Evolutionary conservation across 2,797 vertebrate genomes (phyloP).

Genomic region (Iguana delicatissima): DNA sequence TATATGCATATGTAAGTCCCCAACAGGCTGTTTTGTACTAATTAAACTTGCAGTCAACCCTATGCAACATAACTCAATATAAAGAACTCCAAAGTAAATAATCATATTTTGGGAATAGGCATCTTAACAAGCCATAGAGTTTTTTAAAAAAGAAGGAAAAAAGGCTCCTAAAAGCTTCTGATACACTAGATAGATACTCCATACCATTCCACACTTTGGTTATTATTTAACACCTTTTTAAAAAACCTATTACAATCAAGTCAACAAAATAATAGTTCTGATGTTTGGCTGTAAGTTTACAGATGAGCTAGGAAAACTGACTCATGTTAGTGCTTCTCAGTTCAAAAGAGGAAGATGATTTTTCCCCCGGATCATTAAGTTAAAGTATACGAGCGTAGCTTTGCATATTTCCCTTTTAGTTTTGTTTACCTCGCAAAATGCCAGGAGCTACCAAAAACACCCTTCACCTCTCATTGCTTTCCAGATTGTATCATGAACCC

Average conservation of each 20-base stretch:
- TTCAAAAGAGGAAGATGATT: not conserved
- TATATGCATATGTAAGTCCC: too few relatives aligned
- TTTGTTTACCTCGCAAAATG: not conserved
- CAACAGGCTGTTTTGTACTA: too few relatives aligned
- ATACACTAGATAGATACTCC: too few relatives aligned
- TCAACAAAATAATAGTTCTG: too few relatives aligned
- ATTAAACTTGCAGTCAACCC: too few relatives aligned
- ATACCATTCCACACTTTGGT: not conserved
- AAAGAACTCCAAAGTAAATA: too few relatives aligned
- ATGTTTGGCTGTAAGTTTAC: not conserved
- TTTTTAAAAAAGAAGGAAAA: not conserved
- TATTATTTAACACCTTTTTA: not conserved
- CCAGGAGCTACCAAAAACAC: too few relatives aligned
- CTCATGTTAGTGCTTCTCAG: not conserved
- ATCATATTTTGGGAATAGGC: too few relatives aligned
- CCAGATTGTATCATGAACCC: not conserved
- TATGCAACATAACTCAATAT: too few relatives aligned
- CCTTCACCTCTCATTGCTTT: not conserved
- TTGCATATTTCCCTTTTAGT: not conserved
- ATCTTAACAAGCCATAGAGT: not conserved
- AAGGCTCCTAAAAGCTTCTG: too few relatives aligned
- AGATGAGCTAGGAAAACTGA: not conserved
- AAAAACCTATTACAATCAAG: not conserved
- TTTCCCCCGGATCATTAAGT: not conserved
- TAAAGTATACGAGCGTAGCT: not conserved